phyloP scores from a whole-genome alignment of 1,140 invertebrate species.

The Aradophagus sp. region DNA sequence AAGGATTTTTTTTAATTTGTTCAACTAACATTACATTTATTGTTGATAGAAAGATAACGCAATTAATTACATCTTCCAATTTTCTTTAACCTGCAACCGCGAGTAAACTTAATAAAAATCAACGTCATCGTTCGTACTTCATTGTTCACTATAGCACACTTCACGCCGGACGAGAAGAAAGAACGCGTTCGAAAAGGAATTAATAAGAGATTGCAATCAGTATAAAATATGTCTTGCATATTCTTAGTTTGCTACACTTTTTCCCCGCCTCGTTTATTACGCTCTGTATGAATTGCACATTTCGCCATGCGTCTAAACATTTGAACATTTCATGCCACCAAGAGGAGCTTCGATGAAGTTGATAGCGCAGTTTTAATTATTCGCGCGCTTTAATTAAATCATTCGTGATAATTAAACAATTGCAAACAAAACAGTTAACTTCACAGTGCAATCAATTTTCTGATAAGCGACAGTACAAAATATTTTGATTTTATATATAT shows the following conservation, averaged over 20 bases:
- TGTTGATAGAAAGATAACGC: conserved; percentile 16
- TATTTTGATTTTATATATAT: neutral
- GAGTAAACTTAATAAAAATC: conserved; percentile 48
- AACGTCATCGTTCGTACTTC: conserved; percentile 19
- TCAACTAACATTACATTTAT: no score
- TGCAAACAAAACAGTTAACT: conserved; percentile 4
- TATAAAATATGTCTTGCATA: conserved; percentile 50
- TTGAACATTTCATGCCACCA: conserved; percentile 15
- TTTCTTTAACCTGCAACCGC: conserved; percentile 31
- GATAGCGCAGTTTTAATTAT: conserved; percentile 51
- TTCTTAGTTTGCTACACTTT: no score
- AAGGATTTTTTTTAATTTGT: no score
- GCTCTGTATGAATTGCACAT: conserved; percentile 52
- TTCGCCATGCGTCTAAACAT: conserved; percentile 46
- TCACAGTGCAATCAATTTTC: no score
- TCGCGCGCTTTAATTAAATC: conserved; percentile 42
- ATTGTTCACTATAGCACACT: conserved; percentile 49
- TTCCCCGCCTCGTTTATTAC: conserved; percentile 47
- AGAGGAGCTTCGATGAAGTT: conserved; percentile 35
- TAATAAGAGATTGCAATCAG: conserved; percentile 55
- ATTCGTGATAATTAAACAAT: conserved; percentile 40
- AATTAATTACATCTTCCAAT: conserved; percentile 39
- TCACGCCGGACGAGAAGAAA: conserved; percentile 27
- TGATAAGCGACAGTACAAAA: conserved; percentile 10
- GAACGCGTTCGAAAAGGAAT: conserved; percentile 44